phyloP scores from a whole-genome alignment of 92 coral and sea anemone genomes.

The Zoanthus sociatus region DNA sequence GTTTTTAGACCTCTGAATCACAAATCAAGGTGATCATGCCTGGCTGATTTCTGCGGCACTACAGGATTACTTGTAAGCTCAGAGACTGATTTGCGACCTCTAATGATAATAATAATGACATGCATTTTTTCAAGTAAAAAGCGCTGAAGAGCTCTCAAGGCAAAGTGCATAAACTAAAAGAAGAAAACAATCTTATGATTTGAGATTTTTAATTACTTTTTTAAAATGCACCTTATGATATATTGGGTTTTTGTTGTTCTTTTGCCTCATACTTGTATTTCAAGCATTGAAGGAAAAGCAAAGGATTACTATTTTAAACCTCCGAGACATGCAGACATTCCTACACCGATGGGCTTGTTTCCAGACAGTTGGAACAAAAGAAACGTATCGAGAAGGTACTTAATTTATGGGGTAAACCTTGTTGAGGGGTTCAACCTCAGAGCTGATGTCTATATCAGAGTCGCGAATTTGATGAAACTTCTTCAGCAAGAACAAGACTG shows the following conservation, averaged over 20 bases:
- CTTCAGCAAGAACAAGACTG: conserved; percentile 63
- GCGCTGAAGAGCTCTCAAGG: neutral
- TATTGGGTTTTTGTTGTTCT: conserved; percentile 19
- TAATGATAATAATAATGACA: neutral
- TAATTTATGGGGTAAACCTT: conserved; percentile 59
- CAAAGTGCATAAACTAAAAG: neutral
- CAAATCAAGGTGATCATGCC: conserved; percentile 12
- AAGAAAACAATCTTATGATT: neutral
- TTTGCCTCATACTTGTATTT: conserved; percentile 10
- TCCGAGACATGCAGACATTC: neutral
- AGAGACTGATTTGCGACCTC: neutral
- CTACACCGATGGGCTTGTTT: neutral
- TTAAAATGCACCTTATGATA: neutral
- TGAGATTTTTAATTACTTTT: neutral
- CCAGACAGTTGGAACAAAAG: conserved; percentile 27
- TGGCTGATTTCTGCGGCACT: neutral
- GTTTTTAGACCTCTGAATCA: neutral
- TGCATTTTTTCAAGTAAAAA: neutral
- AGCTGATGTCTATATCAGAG: conserved; percentile 67
- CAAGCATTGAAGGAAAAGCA: neutral
- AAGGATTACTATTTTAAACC: conserved; percentile 14
- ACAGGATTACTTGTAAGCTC: neutral
- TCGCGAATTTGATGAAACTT: conserved; percentile 57
- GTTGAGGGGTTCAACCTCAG: conserved; percentile 67
- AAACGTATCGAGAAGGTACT: conserved; percentile 22